Percentiles rank a stretch among this genome's conserved stretches.
These are phyloP conservation scores for Octopus sinensis DNA, from an alignment of 1,140 invertebrate genomes.

Conservation along the genomic window DNA sequence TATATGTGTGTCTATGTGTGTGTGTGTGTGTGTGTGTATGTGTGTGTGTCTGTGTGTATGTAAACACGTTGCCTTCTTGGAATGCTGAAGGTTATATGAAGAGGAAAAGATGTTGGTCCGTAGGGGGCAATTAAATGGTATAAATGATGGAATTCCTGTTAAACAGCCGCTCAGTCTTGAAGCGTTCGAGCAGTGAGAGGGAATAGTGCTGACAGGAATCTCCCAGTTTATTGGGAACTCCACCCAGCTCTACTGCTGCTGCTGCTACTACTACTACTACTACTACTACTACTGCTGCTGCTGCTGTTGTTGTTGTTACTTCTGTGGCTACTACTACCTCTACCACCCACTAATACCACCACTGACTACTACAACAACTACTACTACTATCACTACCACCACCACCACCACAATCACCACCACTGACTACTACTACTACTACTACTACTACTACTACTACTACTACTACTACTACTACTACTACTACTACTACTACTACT, in stretches of 20 bases:
- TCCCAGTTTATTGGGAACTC: not conserved
- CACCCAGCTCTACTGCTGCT: not conserved
- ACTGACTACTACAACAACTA: not conserved
- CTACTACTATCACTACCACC: not conserved
- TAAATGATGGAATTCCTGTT: too few species aligned
- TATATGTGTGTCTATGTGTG: too few species aligned
- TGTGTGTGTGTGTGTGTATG: too few species aligned
- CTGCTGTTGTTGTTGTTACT: not conserved
- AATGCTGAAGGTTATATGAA: too few species aligned
- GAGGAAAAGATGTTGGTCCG: too few species aligned
- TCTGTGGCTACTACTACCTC: not conserved
- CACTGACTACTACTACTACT: constrained; percentile 9
- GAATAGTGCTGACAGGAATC: not conserved
- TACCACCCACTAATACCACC: not conserved
- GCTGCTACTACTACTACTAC: not conserved
- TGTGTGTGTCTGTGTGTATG: too few species aligned
- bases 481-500: constrained; percentile 17
- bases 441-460: constrained; percentile 16
- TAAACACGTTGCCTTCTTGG: too few species aligned
- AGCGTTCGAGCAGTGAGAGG: not conserved
- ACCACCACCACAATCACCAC: not conserved
- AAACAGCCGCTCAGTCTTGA: too few species aligned
- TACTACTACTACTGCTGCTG: not conserved
- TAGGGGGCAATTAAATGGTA: too few species aligned
- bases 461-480: constrained; percentile 5